These are phyloP conservation scores for Heterodera filipjevi DNA, from an alignment of 2,888 invertebrate genomes.

Conservation along the genomic window DNA sequence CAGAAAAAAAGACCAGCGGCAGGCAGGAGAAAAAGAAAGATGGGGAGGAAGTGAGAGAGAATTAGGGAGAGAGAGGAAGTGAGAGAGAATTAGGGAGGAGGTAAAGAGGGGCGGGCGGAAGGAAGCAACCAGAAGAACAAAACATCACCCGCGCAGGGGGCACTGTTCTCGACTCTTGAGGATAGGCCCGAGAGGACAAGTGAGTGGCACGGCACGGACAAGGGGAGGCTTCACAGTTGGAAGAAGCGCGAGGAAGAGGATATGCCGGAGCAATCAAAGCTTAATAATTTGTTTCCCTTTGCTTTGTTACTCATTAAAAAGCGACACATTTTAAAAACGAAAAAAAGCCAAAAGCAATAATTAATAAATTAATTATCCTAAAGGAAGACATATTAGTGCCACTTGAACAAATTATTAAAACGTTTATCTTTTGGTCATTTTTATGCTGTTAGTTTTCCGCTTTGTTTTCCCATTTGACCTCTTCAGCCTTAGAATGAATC, in stretches of 20 bases:
- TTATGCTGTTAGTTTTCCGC: background rate
- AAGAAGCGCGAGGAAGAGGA: background rate
- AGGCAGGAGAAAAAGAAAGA: background rate
- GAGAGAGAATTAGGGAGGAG: background rate
- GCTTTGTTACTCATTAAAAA: background rate
- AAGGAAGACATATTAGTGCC: too few relatives aligned
- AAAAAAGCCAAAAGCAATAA: too few relatives aligned
- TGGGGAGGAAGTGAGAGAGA: background rate
- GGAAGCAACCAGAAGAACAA: background rate
- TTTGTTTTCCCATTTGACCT: background rate
- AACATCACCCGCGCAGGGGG: background rate
- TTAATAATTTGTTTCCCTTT: conserved; percentile 1
- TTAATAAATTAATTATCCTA: too few relatives aligned
- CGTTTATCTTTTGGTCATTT: background rate
- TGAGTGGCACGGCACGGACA: background rate
- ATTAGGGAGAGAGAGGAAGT: background rate
- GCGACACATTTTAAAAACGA: too few relatives aligned
- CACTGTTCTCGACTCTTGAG: background rate
- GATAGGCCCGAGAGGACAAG: background rate
- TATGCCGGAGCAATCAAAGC: background rate
- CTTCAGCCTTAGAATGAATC: background rate
- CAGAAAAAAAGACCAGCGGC: background rate
- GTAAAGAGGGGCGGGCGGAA: background rate
- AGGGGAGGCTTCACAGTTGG: background rate
- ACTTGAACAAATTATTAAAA: too few relatives aligned